Conservation (phyloP, 64 coral and sea anemone species). For the Acropora yongei region DNA sequence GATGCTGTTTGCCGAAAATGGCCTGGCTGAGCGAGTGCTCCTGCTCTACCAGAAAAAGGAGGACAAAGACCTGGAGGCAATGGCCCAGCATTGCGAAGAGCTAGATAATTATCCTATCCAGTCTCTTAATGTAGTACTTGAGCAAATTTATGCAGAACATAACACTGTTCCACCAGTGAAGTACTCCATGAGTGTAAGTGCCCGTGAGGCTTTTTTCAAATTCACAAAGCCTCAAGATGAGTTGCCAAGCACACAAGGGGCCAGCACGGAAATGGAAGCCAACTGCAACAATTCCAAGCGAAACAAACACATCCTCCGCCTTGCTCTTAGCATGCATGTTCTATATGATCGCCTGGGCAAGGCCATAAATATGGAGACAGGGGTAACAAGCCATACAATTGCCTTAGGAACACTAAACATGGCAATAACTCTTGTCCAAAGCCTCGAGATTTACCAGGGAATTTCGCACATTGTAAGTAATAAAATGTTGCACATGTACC, state of each 20-base stretch:
- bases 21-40: too few relatives aligned
- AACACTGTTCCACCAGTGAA: background rate
- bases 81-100: background rate
- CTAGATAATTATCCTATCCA: background rate
- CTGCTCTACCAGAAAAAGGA: background rate
- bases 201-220: too few relatives aligned
- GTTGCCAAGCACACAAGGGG: too few relatives aligned
- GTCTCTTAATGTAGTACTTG: background rate
- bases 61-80: background rate
- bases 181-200: too few relatives aligned
- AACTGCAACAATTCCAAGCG: background rate
- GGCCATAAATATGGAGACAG: conserved; percentile 27
- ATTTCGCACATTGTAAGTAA: background rate
- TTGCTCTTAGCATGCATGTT: conserved; percentile 46
- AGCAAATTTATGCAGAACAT: background rate
- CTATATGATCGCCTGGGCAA: conserved; percentile 44
- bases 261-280: too few relatives aligned
- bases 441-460: background rate
- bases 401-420: background rate
- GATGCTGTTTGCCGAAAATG: too few relatives aligned
- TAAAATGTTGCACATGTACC: background rate
- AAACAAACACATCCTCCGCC: conserved; percentile 40
- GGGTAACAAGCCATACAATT: background rate
- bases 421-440: background rate
- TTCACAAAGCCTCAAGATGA: too few relatives aligned